Evolutionary conservation across 2,113 vertebrate species (phyloP).

Genomic region (Esox niger): DNA sequence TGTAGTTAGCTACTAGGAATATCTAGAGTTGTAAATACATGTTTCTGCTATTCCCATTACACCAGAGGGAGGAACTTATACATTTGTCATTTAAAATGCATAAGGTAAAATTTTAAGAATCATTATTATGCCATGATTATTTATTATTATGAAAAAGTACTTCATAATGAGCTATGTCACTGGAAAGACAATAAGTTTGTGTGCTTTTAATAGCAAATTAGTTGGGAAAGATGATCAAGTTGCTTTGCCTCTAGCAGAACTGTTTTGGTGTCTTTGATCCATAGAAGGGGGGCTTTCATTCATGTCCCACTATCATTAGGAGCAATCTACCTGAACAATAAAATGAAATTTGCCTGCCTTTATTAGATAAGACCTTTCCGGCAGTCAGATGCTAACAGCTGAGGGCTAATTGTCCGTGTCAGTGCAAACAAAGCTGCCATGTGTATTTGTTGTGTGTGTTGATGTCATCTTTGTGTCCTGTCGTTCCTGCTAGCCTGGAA

Average conservation of each 20-base stretch:
- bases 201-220: slow-evolving; percentile 31
- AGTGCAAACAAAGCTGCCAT: slow-evolving; percentile 38
- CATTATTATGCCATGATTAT: not conserved
- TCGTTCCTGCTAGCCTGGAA: slow-evolving; percentile 17
- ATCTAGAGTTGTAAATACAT: no score
- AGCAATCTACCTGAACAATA: slow-evolving; percentile 57
- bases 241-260: slow-evolving; percentile 34
- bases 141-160: not conserved
- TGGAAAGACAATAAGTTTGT: slow-evolving; percentile 20
- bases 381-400: slow-evolving; percentile 31
- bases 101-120: not conserved
- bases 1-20: no score
- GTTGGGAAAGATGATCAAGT: slow-evolving; percentile 15
- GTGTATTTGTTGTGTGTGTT: slow-evolving; percentile 42
- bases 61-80: no score
- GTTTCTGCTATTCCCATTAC: no score
- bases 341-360: slow-evolving; percentile 44
- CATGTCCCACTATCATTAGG: slow-evolving; percentile 48
- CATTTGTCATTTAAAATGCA: no score
- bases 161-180: not conserved
- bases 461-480: slow-evolving; percentile 37
- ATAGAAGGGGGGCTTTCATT: slow-evolving; percentile 34
- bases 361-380: slow-evolving; percentile 48
- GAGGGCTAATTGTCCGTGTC: slow-evolving; percentile 50
- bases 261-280: slow-evolving; percentile 14